phyloP scores from a whole-genome alignment of 2,797 vertebrate species.

The Sebastiscus albofasciatus region DNA sequence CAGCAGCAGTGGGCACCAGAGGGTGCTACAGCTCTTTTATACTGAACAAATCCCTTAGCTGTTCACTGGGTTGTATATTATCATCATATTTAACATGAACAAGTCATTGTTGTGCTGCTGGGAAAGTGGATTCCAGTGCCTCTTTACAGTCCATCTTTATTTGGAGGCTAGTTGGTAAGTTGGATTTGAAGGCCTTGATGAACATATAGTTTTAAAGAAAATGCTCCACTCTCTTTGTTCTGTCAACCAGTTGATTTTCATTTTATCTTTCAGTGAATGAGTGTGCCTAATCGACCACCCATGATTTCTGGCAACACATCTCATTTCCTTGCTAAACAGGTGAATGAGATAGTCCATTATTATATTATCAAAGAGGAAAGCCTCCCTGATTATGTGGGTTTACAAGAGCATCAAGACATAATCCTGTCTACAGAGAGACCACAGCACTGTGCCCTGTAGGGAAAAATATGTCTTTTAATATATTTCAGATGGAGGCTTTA shows the following conservation, averaged over 20 bases:
- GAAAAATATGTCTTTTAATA: background rate
- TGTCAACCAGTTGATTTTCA: background rate
- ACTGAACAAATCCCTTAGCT: background rate
- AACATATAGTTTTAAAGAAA: background rate
- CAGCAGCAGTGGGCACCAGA: constrained; percentile 26
- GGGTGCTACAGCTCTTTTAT: constrained; percentile 26
- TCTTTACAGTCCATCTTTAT: constrained; percentile 16
- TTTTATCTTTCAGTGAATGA: too few species aligned
- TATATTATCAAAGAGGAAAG: constrained; percentile 48
- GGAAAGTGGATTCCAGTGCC: constrained; percentile 43
- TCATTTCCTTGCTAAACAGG: constrained; percentile 50
- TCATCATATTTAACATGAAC: background rate
- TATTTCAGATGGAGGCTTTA: background rate
- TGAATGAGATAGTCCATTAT: constrained; percentile 44
- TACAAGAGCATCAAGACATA: constrained; percentile 10
- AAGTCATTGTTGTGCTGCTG: background rate
- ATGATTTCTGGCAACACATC: constrained; percentile 21
- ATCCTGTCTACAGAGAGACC: constrained; percentile 26
- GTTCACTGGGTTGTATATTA: background rate
- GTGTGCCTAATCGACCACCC: constrained; percentile 31
- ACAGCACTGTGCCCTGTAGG: background rate
- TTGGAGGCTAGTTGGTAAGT: background rate
- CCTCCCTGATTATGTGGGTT: constrained; percentile 32
- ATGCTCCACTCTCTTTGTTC: background rate
- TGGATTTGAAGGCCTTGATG: background rate